phyloP scores from a whole-genome alignment of 2,113 vertebrate species.

The Brienomyrus longianalis region DNA sequence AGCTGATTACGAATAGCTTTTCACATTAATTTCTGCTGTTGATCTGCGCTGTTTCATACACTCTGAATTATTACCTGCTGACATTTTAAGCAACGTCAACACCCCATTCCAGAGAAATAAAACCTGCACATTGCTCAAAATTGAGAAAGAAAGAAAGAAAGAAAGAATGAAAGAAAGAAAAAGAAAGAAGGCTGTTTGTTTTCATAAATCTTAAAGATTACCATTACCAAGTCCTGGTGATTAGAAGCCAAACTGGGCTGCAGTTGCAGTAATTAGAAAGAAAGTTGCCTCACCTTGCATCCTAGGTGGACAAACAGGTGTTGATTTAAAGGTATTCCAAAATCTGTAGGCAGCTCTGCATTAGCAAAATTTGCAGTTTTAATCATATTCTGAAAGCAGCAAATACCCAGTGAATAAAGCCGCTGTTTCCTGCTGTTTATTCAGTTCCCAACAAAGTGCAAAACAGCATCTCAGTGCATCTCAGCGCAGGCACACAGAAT shows the following conservation, averaged over 20 bases:
- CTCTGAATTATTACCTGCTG: neutral
- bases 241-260: neutral
- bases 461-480: neutral
- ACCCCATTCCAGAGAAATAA: neutral
- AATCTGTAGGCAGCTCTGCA: neutral
- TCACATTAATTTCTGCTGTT: neutral
- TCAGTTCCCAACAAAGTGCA: neutral
- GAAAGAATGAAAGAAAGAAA: neutral
- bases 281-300: neutral
- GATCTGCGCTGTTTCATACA: neutral
- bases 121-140: neutral
- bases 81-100: neutral
- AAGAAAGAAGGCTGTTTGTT: neutral
- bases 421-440: neutral
- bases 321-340: neutral
- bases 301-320: neutral
- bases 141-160: neutral
- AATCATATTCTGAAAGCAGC: neutral
- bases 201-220: neutral
- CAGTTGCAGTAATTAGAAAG: neutral
- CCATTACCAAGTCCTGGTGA: neutral
- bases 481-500: neutral
- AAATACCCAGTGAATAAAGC: neutral
- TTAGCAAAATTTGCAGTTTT: neutral
- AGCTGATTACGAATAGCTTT: neutral